Evolutionary conservation across 1,140 invertebrate genomes (phyloP).

Genomic region (Drosophila mayri): DNA sequence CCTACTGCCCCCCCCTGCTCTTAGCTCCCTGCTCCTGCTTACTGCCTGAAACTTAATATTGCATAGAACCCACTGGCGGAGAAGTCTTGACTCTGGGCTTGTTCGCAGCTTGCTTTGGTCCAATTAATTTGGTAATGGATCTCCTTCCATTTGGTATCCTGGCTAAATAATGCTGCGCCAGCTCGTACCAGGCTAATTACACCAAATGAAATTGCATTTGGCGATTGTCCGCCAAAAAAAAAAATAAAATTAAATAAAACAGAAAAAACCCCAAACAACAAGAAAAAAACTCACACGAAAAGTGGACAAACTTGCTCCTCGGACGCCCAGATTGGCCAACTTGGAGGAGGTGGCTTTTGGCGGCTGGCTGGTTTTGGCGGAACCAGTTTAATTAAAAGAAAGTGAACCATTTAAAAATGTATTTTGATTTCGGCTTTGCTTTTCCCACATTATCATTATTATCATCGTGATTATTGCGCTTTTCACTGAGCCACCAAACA

Average conservation of each 20-base stretch:
- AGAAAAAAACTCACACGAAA: conserved; percentile 11
- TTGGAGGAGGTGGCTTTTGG: conserved; percentile 5
- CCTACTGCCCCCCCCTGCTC: too few species aligned
- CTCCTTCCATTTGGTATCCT: background rate
- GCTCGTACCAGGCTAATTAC: conserved; percentile 33
- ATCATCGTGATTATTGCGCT: conserved; percentile 61
- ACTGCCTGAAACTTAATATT: conserved; percentile 17
- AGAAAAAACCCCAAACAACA: background rate
- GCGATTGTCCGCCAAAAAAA: conserved; percentile 23
- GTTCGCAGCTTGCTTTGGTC: conserved; percentile 16
- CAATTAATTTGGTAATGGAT: conserved; percentile 22
- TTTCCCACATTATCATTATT: conserved; percentile 54
- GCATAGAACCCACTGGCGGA: background rate
- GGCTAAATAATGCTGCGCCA: conserved; percentile 5
- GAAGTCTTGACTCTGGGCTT: conserved; percentile 4
- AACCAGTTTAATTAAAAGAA: conserved; percentile 81
- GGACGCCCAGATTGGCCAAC: conserved; percentile 4
- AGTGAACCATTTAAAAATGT: conserved; percentile 76
- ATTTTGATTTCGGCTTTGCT: conserved; percentile 48
- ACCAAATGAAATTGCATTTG: conserved; percentile 46
- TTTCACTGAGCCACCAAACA: conserved; percentile 40
- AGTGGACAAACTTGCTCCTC: conserved; percentile 57
- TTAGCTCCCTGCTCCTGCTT: background rate
- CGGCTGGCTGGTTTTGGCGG: conserved; percentile 33
- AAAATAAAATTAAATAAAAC: background rate